phyloP scores from a whole-genome alignment of 2,797 vertebrate species.

The Peromyscus attwateri region DNA sequence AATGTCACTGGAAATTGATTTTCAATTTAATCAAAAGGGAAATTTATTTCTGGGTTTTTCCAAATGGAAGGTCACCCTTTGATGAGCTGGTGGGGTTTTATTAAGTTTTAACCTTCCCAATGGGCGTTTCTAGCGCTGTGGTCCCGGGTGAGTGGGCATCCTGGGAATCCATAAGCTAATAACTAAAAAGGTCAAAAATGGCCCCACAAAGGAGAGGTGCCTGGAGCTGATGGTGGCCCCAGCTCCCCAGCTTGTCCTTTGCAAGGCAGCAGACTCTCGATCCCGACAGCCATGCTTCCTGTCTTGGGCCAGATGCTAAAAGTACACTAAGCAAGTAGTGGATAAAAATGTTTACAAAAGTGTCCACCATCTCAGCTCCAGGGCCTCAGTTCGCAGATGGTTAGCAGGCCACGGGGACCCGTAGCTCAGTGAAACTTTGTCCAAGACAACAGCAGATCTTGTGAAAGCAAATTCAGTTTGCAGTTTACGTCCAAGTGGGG shows the following conservation, averaged over 20 bases:
- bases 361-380: neutral
- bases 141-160: neutral
- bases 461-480: neutral
- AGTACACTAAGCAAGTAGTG: neutral
- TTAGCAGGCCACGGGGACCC: neutral
- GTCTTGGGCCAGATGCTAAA: neutral
- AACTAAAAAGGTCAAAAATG: neutral
- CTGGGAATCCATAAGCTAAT: neutral
- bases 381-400: accelerated
- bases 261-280: accelerated
- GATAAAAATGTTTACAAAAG: neutral
- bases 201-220: accelerated
- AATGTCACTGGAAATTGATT: conserved; percentile 65
- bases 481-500: neutral
- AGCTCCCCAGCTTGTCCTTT: accelerated
- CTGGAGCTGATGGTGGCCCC: neutral
- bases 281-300: neutral
- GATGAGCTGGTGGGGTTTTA: neutral
- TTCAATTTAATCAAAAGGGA: conserved; percentile 61
- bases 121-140: neutral
- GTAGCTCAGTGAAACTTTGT: neutral
- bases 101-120: neutral
- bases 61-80: conserved; percentile 44
- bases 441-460: neutral
- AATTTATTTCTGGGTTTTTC: conserved; percentile 61